Evolutionary conservation across 2,113 vertebrate genomes (phyloP), one percentile per base, ranked within the genome.

Genomic region (Periophthalmodon schlosseri): DNA sequence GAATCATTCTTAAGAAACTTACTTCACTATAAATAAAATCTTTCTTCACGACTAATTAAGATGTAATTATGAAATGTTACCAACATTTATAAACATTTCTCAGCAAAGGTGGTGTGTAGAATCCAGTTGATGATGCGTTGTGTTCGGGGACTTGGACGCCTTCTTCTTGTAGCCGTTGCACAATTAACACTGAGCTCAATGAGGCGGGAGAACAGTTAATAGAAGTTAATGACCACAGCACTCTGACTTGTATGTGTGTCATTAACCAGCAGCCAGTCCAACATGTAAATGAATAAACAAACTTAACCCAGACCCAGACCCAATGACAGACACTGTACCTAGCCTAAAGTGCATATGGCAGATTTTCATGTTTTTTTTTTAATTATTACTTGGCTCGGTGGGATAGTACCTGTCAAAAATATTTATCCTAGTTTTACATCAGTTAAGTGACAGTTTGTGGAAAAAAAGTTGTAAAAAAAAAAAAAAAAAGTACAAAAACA

Each of bases 221-320:
- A 83, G 85, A 89, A 89, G 87, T 87, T 92, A 91, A 90, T 89
- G 86, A 91, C 76, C 84, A 90, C 83, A 86, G 88, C 84, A 83
- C 84, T 80, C 76, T 76, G 82, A 79, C 83, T 83, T 82, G 74
- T 74, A 73, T 87, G 75, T 86, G 89, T 89, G 77, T 89, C 88
- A 90, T 92, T 92, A 91, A 89, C 88, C 84, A 87, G 89, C 86
- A 86, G 72, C 86, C 89, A 86, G 83, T 81, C 76, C 76, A 83
- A 91, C 83, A 89, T 82, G 87, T 79, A 88, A 82, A 89, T 81
- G 80, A 89, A 74, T 82, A 74, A 52, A 5, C 74, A 83, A 83
- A 77, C 80, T 65, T 21, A 39, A 8, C 33, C 18, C 56, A 68
- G 77, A 82, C 66, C 75, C 60, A 69, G 34, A 5, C 9, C 70